These are phyloP conservation scores for Cyprinodon brontotheroides DNA, from an alignment of 2,113 vertebrate genomes.

Conservation along the genomic window DNA sequence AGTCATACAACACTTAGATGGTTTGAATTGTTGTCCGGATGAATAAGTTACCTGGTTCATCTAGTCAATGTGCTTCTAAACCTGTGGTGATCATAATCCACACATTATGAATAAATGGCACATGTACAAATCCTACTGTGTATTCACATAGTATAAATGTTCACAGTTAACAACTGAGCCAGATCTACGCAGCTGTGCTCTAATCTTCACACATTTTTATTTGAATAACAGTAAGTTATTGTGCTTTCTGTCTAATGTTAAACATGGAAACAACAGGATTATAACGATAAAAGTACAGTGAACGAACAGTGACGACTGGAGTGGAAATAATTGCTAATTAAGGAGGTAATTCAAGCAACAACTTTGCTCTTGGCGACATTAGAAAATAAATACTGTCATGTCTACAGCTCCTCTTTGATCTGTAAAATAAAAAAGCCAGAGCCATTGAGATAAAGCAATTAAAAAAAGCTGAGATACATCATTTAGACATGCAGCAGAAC, in stretches of 20 bases:
- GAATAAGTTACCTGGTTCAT: constrained; percentile 19
- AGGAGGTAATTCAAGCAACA: constrained; percentile 68
- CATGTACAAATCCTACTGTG: constrained; percentile 42
- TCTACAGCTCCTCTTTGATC: constrained; percentile 37
- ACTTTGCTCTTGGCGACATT: constrained; percentile 58
- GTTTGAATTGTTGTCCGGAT: neutral
- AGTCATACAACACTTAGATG: constrained; percentile 39
- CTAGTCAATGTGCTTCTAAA: constrained; percentile 42
- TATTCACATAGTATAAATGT: constrained; percentile 56
- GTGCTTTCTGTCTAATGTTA: constrained; percentile 70
- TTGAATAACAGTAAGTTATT: constrained; percentile 62
- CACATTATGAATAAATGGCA: constrained; percentile 55
- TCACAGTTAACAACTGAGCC: constrained; percentile 61
- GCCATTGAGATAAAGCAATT: constrained; percentile 54
- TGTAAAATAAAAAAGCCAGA: constrained; percentile 37
- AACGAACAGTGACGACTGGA: constrained; percentile 40
- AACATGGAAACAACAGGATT: constrained; percentile 57
- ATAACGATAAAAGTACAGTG: constrained; percentile 65
- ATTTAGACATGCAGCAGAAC: constrained; percentile 58
- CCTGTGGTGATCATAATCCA: constrained; percentile 38
- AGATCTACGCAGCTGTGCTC: constrained; percentile 57
- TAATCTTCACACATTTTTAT: constrained; percentile 57
- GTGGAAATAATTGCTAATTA: constrained; percentile 47
- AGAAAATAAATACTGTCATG: constrained; percentile 72
- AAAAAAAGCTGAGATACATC: constrained; percentile 63